Conservation (phyloP, 2,797 vertebrate species). For the Enteromius fasciolatus region DNA sequence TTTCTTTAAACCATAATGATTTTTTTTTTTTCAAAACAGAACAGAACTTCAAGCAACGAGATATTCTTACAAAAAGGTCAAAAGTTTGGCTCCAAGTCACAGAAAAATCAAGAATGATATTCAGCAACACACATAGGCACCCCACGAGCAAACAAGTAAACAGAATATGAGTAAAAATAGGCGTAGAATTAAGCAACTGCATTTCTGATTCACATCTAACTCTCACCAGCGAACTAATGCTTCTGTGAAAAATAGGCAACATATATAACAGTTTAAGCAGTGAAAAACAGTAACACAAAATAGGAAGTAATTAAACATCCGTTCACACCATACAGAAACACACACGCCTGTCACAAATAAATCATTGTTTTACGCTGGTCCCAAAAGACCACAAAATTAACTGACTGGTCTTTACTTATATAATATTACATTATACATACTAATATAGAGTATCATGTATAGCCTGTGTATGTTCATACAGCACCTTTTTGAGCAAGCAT, state of each 20-base stretch:
- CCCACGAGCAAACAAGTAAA: conserved; percentile 20
- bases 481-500: conserved; percentile 45
- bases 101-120: conserved; percentile 32
- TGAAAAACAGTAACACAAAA: conserved; percentile 8
- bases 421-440: conserved; percentile 23
- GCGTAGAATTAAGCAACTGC: conserved; percentile 12
- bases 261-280: conserved; percentile 10
- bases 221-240: conserved; percentile 11
- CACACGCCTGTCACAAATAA: conserved; percentile 42
- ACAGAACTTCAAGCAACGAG: conserved; percentile 31
- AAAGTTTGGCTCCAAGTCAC: conserved; percentile 35
- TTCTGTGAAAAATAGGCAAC: conserved; percentile 45
- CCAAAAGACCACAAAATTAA: conserved; percentile 24
- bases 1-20: neutral
- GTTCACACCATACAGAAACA: conserved; percentile 47
- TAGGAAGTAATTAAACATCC: conserved; percentile 20
- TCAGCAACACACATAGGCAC: conserved; percentile 23
- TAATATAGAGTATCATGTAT: conserved; percentile 42
- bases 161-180: neutral
- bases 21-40: conserved; percentile 7
- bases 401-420: conserved; percentile 2
- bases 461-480: conserved; percentile 44
- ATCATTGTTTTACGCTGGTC: conserved; percentile 50
- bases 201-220: neutral
- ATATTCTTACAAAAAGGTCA: conserved; percentile 55